Percentiles rank a stretch among this genome's conserved stretches.
These are phyloP conservation scores for Gerris lacustris DNA, from an alignment of 2,888 invertebrate species.

Conservation along the genomic window DNA sequence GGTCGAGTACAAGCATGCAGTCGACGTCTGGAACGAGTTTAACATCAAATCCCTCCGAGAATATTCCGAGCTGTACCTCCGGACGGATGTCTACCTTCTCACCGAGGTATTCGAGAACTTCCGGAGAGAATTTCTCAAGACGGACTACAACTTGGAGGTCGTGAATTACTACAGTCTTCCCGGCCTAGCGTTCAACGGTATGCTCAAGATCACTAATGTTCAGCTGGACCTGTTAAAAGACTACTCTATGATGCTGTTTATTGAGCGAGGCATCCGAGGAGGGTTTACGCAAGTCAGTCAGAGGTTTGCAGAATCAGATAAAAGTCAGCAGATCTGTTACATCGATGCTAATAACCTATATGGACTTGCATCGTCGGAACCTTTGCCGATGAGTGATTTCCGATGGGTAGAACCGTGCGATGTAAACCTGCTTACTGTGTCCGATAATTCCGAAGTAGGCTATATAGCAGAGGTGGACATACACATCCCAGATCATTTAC, in stretches of 20 bases:
- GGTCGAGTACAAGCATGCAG: slow-evolving; percentile 34
- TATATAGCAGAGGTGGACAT: slow-evolving; percentile 21
- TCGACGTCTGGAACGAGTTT: slow-evolving; percentile 33
- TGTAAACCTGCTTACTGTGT: neutral
- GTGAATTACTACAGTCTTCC: slow-evolving; percentile 20
- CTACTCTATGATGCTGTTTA: slow-evolving; percentile 20
- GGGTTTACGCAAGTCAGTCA: slow-evolving; percentile 15
- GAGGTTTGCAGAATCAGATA: slow-evolving; percentile 18
- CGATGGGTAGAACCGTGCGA: slow-evolving; percentile 16
- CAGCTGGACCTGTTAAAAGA: slow-evolving; percentile 23
- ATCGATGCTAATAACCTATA: slow-evolving; percentile 22
- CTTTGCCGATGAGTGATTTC: slow-evolving; percentile 18
- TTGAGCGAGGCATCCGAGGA: slow-evolving; percentile 23
- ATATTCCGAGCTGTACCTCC: slow-evolving; percentile 31
- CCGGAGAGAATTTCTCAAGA: slow-evolving; percentile 15
- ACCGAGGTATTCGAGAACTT: slow-evolving; percentile 25
- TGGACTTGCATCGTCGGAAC: slow-evolving; percentile 15
- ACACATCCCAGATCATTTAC: slow-evolving; percentile 19
- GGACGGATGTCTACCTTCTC: slow-evolving; percentile 19
- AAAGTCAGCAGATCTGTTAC: slow-evolving; percentile 16
- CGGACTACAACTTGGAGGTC: slow-evolving; percentile 19
- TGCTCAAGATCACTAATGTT: slow-evolving; percentile 18
- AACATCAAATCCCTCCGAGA: slow-evolving; percentile 32
- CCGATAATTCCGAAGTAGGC: slow-evolving; percentile 13
- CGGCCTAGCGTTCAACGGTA: slow-evolving; percentile 10